A percentile compares a stretch with the other conserved stretches of the same genome.
These are phyloP conservation scores for Drosophila mimica DNA, from an alignment of 2,888 invertebrate genomes.

Conservation along the genomic window DNA sequence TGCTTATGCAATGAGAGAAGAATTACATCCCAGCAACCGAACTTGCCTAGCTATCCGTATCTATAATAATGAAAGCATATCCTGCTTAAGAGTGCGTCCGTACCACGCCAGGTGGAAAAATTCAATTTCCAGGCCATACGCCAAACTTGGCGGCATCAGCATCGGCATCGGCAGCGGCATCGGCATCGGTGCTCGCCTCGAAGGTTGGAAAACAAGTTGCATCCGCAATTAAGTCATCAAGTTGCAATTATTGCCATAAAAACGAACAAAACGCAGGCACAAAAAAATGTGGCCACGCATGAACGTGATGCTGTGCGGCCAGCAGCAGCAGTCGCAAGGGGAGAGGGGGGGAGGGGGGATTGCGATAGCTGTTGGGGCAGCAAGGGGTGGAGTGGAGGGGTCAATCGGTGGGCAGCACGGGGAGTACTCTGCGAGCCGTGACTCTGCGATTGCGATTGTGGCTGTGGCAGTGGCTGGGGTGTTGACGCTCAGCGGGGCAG, in stretches of 20 bases:
- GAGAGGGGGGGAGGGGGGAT: no score
- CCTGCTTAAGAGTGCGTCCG: conserved; percentile 71
- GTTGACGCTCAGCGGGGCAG: conserved; percentile 78
- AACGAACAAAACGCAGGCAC: conserved; percentile 79
- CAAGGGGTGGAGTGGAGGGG: neutral
- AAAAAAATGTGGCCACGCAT: conserved; percentile 79
- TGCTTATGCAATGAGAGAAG: conserved; percentile 78
- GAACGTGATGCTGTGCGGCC: conserved; percentile 74
- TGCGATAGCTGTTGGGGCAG: neutral
- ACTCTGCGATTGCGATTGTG: conserved; percentile 23
- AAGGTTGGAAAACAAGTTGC: conserved; percentile 81
- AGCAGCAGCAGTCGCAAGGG: neutral
- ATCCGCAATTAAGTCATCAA: conserved; percentile 81
- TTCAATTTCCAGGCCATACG: conserved; percentile 76
- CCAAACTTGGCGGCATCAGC: conserved; percentile 12
- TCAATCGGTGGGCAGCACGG: conserved; percentile 1
- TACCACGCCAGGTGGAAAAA: conserved; percentile 75
- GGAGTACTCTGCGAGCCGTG: conserved; percentile 40
- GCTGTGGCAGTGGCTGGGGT: conserved; percentile 58
- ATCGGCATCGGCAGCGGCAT: neutral
- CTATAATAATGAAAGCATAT: conserved; percentile 81
- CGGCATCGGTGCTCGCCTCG: conserved; percentile 28
- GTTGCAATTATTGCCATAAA: conserved; percentile 82
- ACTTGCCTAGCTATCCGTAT: conserved; percentile 51
- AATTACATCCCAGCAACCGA: conserved; percentile 37